Percentiles rank a stretch among this genome's conserved stretches.
These are phyloP conservation scores for Akabosia matsudoensis DNA, from an alignment of 1,140 invertebrate genomes.

Conservation along the genomic window DNA sequence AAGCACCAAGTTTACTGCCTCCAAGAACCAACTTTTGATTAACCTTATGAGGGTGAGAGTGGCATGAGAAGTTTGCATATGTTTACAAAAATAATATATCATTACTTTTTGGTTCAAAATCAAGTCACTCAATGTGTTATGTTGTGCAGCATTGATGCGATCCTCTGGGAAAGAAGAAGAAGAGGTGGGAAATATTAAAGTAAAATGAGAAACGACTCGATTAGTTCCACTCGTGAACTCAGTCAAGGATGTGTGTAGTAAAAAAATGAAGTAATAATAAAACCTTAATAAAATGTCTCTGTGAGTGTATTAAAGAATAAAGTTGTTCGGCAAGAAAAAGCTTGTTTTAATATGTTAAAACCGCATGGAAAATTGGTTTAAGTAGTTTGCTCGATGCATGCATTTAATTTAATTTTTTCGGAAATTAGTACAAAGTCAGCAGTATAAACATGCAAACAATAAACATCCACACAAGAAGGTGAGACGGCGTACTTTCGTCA, in stretches of 20 bases:
- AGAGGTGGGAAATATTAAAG: conserved; percentile 39
- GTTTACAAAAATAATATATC: not conserved
- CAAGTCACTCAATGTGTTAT: not conserved
- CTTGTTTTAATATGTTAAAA: too few relatives aligned
- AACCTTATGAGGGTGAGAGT: not conserved
- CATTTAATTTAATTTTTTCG: too few relatives aligned
- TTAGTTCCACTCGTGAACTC: conserved; percentile 46
- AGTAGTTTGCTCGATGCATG: too few relatives aligned
- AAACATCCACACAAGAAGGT: too few relatives aligned
- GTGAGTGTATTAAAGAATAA: not conserved
- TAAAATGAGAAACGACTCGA: conserved; percentile 43
- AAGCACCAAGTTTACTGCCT: too few relatives aligned
- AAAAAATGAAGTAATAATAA: conserved; percentile 43
- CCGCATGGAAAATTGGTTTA: too few relatives aligned
- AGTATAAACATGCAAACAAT: too few relatives aligned
- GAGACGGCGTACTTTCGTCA: too few relatives aligned
- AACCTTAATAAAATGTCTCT: conserved; percentile 8
- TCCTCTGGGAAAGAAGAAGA: too few relatives aligned
- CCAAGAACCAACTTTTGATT: too few relatives aligned
- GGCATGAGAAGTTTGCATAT: too few relatives aligned
- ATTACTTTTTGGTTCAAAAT: not conserved
- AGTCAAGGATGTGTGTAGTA: conserved; percentile 37
- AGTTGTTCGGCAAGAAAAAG: not conserved
- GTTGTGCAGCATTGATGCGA: not conserved
- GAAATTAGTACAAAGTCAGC: too few relatives aligned